Evolutionary conservation across 2,797 vertebrate genomes (phyloP).

Genomic region (Liasis olivaceus): DNA sequence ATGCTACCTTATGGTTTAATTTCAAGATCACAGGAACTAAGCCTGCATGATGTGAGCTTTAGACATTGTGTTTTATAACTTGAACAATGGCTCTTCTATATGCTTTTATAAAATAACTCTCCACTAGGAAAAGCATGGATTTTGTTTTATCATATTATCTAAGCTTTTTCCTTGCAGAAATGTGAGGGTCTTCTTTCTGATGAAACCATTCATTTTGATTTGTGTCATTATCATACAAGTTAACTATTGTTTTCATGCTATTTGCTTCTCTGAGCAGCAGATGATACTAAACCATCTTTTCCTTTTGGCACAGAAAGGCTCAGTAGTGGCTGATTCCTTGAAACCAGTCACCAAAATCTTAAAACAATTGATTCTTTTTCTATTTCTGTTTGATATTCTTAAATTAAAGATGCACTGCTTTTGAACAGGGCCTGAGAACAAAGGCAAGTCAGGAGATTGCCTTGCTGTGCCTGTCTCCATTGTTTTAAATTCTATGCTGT

Average conservation of each 20-base stretch:
- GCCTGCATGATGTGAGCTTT: neutral
- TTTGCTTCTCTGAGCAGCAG: neutral
- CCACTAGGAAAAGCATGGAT: neutral
- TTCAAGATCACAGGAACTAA: neutral
- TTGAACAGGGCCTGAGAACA: slow-evolving; percentile 1
- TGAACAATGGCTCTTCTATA: neutral
- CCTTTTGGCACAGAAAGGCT: neutral
- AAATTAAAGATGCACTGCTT: neutral
- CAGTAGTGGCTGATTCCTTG: neutral
- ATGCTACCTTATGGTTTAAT: neutral
- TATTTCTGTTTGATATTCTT: slow-evolving; percentile 24
- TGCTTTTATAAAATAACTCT: neutral
- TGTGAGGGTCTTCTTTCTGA: neutral
- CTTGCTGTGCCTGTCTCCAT: slow-evolving; percentile 32
- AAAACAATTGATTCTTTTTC: slow-evolving; percentile 32
- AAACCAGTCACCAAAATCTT: slow-evolving; percentile 15
- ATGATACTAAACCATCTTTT: slow-evolving; percentile 8
- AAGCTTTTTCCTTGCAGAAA: neutral
- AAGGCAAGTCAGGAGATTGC: slow-evolving; percentile 9
- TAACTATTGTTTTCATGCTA: slow-evolving; percentile 1
- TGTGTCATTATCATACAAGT: neutral
- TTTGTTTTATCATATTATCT: neutral
- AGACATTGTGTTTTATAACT: neutral
- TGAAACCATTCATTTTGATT: neutral
- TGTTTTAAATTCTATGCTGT: slow-evolving; percentile 15